phyloP scores from a whole-genome alignment of 2,113 vertebrate species.

The Notothenia coriiceps region DNA sequence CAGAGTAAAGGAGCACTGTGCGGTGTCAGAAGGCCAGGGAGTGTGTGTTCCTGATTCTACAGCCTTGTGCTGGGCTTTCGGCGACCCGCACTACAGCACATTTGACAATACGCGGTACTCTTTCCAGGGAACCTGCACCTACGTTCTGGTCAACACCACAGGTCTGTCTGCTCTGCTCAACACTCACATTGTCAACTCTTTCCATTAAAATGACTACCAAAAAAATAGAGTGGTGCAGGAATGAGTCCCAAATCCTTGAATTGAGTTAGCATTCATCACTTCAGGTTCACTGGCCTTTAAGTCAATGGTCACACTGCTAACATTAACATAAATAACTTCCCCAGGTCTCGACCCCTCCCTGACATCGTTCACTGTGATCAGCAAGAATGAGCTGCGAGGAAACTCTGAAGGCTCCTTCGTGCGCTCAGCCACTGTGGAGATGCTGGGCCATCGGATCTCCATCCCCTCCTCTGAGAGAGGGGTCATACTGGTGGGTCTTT shows the following conservation, averaged over 20 bases:
- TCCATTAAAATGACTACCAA: too few relatives aligned
- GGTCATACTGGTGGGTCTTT: conserved; percentile 23
- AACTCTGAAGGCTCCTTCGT: conserved; percentile 40
- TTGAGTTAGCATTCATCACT: too few relatives aligned
- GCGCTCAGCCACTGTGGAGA: conserved; percentile 24
- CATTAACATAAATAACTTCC: neutral
- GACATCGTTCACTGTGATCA: conserved; percentile 25
- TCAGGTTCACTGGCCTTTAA: too few relatives aligned
- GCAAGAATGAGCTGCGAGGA: conserved; percentile 40
- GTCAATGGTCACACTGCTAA: too few relatives aligned
- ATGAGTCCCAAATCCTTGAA: too few relatives aligned
- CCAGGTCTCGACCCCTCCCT: conserved; percentile 33
- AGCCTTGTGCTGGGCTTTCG: conserved; percentile 19
- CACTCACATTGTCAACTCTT: too few relatives aligned
- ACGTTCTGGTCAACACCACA: conserved; percentile 47
- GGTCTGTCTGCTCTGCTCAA: conserved; percentile 7
- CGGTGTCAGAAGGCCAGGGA: conserved; percentile 17
- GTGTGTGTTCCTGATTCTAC: conserved; percentile 25
- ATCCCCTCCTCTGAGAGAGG: neutral
- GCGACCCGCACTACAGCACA: conserved; percentile 37
- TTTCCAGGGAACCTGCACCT: conserved; percentile 53
- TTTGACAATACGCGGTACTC: conserved; percentile 20
- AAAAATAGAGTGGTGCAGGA: too few relatives aligned
- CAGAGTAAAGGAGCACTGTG: conserved; percentile 38
- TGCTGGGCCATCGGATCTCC: conserved; percentile 14